Percentiles rank a stretch among this genome's conserved stretches.
Conservation (phyloP, 2,888 invertebrate genomes). For the Poecilus cupreus region DNA sequence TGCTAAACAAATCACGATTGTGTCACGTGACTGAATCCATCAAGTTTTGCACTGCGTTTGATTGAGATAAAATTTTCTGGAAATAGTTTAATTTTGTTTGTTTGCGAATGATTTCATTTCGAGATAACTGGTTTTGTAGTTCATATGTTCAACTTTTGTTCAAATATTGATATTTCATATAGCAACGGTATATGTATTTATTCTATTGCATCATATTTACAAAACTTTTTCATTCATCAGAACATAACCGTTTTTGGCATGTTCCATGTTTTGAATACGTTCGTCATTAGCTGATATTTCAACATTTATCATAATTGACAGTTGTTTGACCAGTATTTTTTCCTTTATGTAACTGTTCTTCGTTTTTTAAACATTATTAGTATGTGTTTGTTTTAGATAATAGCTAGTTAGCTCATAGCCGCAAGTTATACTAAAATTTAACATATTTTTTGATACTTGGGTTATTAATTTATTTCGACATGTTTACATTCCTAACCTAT, state of each 20-base stretch:
- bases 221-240: conserved; percentile 3
- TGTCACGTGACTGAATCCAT: not conserved
- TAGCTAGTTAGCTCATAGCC: no score
- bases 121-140: not conserved
- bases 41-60: not conserved
- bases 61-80: no score
- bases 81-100: not conserved
- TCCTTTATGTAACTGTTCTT: conserved; percentile 1
- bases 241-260: not conserved
- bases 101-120: not conserved
- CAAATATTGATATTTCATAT: not conserved
- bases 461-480: no score
- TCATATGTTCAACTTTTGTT: not conserved
- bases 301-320: not conserved
- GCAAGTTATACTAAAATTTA: no score
- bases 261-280: not conserved
- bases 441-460: no score
- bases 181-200: not conserved
- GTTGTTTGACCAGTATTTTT: not conserved
- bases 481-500: no score
- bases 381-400: no score
- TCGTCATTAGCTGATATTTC: not conserved
- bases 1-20: not conserved
- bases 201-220: not conserved
- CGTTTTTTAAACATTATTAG: no score